These are phyloP conservation scores for Conopomorpha cramerella DNA, from an alignment of 1,140 invertebrate species.

Conservation along the genomic window DNA sequence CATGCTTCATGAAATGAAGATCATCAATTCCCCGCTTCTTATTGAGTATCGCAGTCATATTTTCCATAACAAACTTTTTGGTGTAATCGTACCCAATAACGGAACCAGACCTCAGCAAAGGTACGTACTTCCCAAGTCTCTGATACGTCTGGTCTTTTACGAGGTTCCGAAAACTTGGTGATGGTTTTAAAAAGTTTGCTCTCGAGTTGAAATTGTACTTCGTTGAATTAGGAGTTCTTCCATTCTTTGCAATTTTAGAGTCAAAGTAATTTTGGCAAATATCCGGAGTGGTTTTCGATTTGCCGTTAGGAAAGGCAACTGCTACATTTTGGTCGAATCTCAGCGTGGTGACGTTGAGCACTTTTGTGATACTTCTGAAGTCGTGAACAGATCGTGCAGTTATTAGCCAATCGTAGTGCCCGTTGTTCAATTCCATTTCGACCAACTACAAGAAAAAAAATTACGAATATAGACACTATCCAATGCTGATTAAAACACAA, in stretches of 20 bases:
- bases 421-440: constrained; percentile 22
- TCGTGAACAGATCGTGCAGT: constrained; percentile 21
- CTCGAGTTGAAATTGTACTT: constrained; percentile 5
- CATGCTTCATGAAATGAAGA: too few species aligned
- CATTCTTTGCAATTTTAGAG: constrained; percentile 14
- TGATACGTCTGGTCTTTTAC: constrained; percentile 21
- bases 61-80: constrained; percentile 20
- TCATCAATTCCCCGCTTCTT: too few species aligned
- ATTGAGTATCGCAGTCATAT: constrained; percentile 23
- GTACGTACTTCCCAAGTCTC: constrained; percentile 9
- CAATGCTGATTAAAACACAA: too few species aligned
- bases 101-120: constrained; percentile 22
- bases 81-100: constrained; percentile 22
- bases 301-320: constrained; percentile 16
- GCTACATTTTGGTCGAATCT: constrained; percentile 43
- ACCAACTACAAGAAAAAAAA: constrained; percentile 21
- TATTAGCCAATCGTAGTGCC: constrained; percentile 36
- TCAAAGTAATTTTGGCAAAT: constrained; percentile 28
- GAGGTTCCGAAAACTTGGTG: constrained; percentile 24
- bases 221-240: background rate
- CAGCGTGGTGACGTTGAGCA: constrained; percentile 29
- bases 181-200: constrained; percentile 23
- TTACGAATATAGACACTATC: background rate
- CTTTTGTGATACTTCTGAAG: constrained; percentile 18
- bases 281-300: constrained; percentile 1